Percentiles rank a stretch among this genome's conserved stretches.
These are phyloP conservation scores for Gavia stellata DNA, from an alignment of 2,113 vertebrate species.

Conservation along the genomic window DNA sequence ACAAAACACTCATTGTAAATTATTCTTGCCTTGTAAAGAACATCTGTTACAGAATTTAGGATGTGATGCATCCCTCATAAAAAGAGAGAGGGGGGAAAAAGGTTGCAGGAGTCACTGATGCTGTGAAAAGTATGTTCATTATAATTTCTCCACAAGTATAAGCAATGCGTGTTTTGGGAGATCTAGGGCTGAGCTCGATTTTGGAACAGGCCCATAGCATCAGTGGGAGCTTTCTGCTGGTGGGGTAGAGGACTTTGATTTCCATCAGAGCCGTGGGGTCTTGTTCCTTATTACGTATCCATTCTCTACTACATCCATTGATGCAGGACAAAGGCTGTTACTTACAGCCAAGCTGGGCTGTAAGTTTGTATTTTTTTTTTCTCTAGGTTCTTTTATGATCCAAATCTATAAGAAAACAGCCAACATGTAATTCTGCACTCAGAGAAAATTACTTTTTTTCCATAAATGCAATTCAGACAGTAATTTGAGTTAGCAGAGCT, in stretches of 20 bases:
- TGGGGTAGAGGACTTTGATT: neutral
- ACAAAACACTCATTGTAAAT: neutral
- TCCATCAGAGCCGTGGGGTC: neutral
- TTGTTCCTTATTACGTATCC: neutral
- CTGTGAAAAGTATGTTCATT: neutral
- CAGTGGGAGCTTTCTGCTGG: neutral
- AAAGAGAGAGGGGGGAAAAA: neutral
- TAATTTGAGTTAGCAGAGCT: conserved; percentile 19
- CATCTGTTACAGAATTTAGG: conserved; percentile 26
- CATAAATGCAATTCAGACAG: conserved; percentile 21
- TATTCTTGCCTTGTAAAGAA: conserved; percentile 12
- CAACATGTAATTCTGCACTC: conserved; percentile 15
- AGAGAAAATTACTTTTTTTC: neutral
- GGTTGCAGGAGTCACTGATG: neutral
- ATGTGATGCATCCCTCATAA: conserved; percentile 8
- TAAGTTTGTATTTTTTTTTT: neutral
- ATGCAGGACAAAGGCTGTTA: neutral
- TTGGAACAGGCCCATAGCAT: neutral
- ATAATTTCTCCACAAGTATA: neutral
- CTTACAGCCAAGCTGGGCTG: neutral
- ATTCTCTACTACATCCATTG: neutral
- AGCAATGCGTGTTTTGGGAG: neutral
- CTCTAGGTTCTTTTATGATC: neutral
- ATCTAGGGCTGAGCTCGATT: neutral
- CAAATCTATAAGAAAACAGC: conserved; percentile 26